Evolutionary conservation across 1,140 invertebrate species (phyloP).

Genomic region (Wasmannia auropunctata): DNA sequence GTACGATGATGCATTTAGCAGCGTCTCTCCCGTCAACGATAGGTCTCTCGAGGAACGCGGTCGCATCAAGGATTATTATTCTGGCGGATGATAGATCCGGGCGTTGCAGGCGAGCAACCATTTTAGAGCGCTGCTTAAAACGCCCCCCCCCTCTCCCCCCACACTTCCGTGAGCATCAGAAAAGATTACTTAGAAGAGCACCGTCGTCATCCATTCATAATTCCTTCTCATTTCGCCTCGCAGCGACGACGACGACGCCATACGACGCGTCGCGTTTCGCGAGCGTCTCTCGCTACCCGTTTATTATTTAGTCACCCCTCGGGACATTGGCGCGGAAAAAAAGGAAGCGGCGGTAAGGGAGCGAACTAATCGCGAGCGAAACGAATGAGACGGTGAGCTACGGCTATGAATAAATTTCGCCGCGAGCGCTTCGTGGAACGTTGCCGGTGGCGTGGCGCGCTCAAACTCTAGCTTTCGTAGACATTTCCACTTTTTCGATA

Average conservation of each 20-base stretch:
- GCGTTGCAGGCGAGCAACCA: background rate
- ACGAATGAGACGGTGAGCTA: slow-evolving; percentile 55
- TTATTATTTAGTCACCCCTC: slow-evolving; percentile 65
- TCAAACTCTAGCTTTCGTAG: background rate
- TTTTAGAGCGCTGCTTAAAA: slow-evolving; percentile 20
- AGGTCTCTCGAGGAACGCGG: slow-evolving; percentile 12
- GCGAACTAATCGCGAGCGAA: slow-evolving; percentile 60
- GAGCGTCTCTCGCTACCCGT: slow-evolving; percentile 50
- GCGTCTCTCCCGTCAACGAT: slow-evolving; percentile 4
- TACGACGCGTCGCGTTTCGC: slow-evolving; percentile 43
- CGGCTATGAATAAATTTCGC: slow-evolving; percentile 71
- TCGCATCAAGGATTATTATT: slow-evolving; percentile 13
- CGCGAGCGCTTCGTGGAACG: slow-evolving; percentile 32
- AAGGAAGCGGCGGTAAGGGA: background rate
- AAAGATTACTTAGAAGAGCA: slow-evolving; percentile 46
- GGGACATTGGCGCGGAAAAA: slow-evolving; percentile 62
- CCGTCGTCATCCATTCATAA: slow-evolving; percentile 47
- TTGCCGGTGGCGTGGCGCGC: background rate
- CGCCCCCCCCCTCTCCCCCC: too few species aligned
- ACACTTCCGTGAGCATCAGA: slow-evolving; percentile 1
- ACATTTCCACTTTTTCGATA: background rate
- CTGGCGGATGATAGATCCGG: slow-evolving; percentile 9
- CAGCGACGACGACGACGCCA: slow-evolving; percentile 6
- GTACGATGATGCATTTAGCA: slow-evolving; percentile 9
- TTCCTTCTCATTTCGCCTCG: slow-evolving; percentile 38